A percentile compares a stretch with the other conserved stretches of the same genome.
phyloP scores from a whole-genome alignment of 2,888 invertebrate species.

The Allophyes oxyacanthae region DNA sequence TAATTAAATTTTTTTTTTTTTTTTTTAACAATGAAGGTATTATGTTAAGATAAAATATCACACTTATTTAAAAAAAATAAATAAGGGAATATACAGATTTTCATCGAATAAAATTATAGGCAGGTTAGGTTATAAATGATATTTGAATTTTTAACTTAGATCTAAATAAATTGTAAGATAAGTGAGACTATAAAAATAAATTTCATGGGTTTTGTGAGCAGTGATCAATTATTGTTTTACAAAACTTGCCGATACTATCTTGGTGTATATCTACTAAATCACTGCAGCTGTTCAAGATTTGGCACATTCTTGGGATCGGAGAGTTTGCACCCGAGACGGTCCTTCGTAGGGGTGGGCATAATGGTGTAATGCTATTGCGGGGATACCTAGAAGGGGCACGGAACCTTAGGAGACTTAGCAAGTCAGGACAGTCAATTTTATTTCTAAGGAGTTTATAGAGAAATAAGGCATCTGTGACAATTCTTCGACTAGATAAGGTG shows the following conservation, averaged over 20 bases:
- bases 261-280: constrained; percentile 10
- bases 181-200: too few relatives aligned
- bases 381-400: constrained; percentile 11
- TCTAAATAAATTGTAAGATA: too few relatives aligned
- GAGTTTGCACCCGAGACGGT: constrained; percentile 12
- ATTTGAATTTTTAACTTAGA: too few relatives aligned
- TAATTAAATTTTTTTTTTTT: too few relatives aligned
- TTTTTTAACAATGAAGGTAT: too few relatives aligned
- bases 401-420: constrained; percentile 1
- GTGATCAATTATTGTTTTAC: background rate
- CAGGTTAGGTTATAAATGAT: too few relatives aligned
- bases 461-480: constrained; percentile 4
- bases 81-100: too few relatives aligned
- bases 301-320: constrained; percentile 8
- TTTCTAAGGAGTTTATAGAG: background rate
- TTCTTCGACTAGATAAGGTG: background rate
- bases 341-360: constrained; percentile 11
- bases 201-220: too few relatives aligned
- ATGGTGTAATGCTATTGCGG: constrained; percentile 3
- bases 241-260: background rate
- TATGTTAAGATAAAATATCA: too few relatives aligned
- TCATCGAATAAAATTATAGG: too few relatives aligned
- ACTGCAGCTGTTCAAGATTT: constrained; percentile 10
- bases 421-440: constrained; percentile 2
- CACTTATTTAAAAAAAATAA: too few relatives aligned